phyloP scores from a whole-genome alignment of 1,140 invertebrate species.

The Zaprionus ornatus region DNA sequence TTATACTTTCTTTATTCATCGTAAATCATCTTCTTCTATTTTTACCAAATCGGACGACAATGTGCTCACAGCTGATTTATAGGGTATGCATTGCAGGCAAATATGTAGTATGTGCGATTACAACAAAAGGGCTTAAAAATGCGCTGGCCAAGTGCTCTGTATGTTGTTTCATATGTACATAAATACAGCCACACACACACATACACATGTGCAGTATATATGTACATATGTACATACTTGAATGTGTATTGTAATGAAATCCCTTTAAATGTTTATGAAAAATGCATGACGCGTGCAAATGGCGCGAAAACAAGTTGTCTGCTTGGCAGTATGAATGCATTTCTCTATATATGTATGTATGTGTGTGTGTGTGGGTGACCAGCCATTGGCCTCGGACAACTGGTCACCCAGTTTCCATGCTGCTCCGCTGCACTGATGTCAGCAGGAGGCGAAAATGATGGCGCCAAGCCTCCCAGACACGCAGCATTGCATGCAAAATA shows the following conservation, averaged over 20 bases:
- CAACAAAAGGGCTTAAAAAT: constrained; percentile 44
- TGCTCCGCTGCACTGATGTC: constrained; percentile 19
- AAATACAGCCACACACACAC: constrained; percentile 11
- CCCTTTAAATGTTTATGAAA: constrained; percentile 81
- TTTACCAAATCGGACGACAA: too few species aligned
- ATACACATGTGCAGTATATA: constrained; percentile 13
- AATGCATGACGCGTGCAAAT: constrained; percentile 82
- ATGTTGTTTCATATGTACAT: constrained; percentile 16
- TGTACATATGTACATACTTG: not conserved
- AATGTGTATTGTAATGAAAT: constrained; percentile 72
- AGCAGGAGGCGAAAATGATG: constrained; percentile 69
- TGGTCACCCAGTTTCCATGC: constrained; percentile 37
- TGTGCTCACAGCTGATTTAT: not conserved
- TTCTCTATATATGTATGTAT: constrained; percentile 8
- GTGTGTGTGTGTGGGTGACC: constrained; percentile 4
- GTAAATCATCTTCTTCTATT: too few species aligned
- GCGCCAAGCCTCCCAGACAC: constrained; percentile 74
- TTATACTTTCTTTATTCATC: too few species aligned
- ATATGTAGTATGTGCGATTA: constrained; percentile 20
- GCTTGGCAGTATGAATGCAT: constrained; percentile 15
- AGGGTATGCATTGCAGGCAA: constrained; percentile 14
- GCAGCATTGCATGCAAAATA: constrained; percentile 79
- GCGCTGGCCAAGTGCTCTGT: not conserved
- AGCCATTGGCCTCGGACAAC: constrained; percentile 35
- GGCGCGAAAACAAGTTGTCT: constrained; percentile 78